Conservation (phyloP, 1,140 invertebrate species). For the Drosophila pandora region DNA sequence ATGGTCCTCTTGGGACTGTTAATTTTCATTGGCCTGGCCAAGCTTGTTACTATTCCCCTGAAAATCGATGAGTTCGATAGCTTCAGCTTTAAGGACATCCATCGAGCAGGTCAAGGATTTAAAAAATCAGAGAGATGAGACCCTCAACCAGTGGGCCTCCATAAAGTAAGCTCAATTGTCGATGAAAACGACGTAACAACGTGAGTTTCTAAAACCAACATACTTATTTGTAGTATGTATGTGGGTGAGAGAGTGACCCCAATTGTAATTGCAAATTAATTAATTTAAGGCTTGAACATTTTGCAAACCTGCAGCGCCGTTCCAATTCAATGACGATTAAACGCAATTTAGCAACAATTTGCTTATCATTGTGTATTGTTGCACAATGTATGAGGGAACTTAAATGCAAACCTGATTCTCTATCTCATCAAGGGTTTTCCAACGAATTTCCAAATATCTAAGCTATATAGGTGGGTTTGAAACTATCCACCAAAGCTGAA, state of each 20-base stretch:
- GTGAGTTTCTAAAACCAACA: conserved; percentile 8
- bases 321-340: conserved; percentile 39
- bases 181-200: not conserved
- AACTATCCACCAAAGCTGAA: conserved; percentile 3
- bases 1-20: conserved; percentile 17
- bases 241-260: conserved; percentile 3
- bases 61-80: conserved; percentile 42
- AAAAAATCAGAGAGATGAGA: conserved; percentile 2
- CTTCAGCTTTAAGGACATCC: conserved; percentile 10
- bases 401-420: conserved; percentile 4
- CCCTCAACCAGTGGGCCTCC: conserved; percentile 4
- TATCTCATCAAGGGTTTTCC: conserved; percentile 9
- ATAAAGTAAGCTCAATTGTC: conserved; percentile 2
- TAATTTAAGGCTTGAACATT: conserved; percentile 42
- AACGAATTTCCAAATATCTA: conserved; percentile 15
- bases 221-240: not conserved
- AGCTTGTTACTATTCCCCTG: conserved; percentile 29
- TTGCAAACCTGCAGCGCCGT: conserved; percentile 12
- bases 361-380: conserved; percentile 11
- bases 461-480: conserved; percentile 20
- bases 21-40: conserved; percentile 19
- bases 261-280: conserved; percentile 72
- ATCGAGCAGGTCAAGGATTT: conserved; percentile 29
- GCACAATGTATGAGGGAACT: not conserved
- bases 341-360: conserved; percentile 44